Evolutionary conservation across 2,113 vertebrate genomes (phyloP), one percentile per base, ranked within the genome.

Genomic region (Pelobates fuscus): DNA sequence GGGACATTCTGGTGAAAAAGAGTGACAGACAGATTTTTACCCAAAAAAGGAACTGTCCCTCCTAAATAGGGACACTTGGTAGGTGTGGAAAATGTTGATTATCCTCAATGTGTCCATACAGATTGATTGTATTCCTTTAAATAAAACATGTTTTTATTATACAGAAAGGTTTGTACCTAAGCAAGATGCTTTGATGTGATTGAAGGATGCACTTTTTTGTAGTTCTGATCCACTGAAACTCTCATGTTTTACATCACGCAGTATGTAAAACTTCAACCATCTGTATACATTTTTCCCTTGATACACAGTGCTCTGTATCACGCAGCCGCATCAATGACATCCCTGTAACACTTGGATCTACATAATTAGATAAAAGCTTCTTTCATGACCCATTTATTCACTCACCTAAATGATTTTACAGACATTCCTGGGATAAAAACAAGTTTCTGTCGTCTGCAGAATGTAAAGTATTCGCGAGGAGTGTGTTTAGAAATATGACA

Each of bases 341-440:
- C 80, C 24, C 66, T 67, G 10, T 74, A 72, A 55, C 74, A 46
- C 63, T 67, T 37, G 77, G 67, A 37, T 41, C 30, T 73, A 67
- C 78, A 30, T 69, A 75, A 67, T 67, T 63, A 78, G 80, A 81
- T 78, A 55, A 64, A 82, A 77, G 68, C 54, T 59, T 1, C 68
- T 78, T 80, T 57, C 66, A 54, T 71, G 27, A 58, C 64, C 58
- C 66, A 79, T 78, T 70, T 78, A 68, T 82, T 55, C 63, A 63
- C 58, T 71, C 77, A 72, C 78, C 52, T 75, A 79, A 75, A 81
- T 78, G 79, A 79, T 78, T 82, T 80, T 77, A 82, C 54, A 83
- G 81, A 78, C 30, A 8, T 80, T 73, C 59, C 59, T 27, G 78
- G 78, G 68, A 69, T 71, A 79, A 79, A n/a, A 80, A 80, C 52